phyloP scores from a whole-genome alignment of 1,140 invertebrate genomes.

The Heliconius congener region DNA sequence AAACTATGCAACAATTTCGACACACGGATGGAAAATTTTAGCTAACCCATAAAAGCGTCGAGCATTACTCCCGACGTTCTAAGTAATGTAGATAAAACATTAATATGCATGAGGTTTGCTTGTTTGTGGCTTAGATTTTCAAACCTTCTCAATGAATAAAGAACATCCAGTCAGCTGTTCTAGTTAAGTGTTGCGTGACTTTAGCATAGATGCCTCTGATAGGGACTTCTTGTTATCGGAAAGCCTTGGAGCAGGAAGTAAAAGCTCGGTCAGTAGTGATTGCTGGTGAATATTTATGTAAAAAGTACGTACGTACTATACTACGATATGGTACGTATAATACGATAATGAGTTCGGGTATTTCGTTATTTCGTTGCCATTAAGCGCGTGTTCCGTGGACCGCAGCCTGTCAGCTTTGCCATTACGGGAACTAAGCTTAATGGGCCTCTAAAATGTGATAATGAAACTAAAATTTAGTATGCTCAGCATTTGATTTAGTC shows the following conservation, averaged over 20 bases:
- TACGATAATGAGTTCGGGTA: slow-evolving; percentile 17
- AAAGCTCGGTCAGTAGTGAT: slow-evolving; percentile 36
- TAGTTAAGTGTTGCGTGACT: slow-evolving; percentile 49
- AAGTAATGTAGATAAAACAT: slow-evolving; percentile 71
- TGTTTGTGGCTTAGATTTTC: slow-evolving; percentile 48
- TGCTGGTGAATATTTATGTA: slow-evolving; percentile 38
- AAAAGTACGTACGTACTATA: not conserved
- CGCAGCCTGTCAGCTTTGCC: slow-evolving; percentile 15
- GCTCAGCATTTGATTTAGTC: not conserved
- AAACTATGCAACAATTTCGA: slow-evolving; percentile 57
- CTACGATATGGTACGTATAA: not conserved
- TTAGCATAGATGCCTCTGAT: slow-evolving; percentile 41
- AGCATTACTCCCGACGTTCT: slow-evolving; percentile 53
- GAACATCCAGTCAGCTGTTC: slow-evolving; percentile 38
- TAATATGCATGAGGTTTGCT: slow-evolving; percentile 67
- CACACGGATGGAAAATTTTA: slow-evolving; percentile 55
- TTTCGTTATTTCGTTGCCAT: slow-evolving; percentile 13
- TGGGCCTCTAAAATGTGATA: slow-evolving; percentile 12
- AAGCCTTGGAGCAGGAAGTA: slow-evolving; percentile 31
- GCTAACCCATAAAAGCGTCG: slow-evolving; percentile 59
- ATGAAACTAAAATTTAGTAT: slow-evolving; percentile 8
- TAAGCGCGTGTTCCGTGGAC: not conserved
- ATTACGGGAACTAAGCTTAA: slow-evolving; percentile 13
- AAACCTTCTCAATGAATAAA: slow-evolving; percentile 48
- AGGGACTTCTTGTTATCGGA: slow-evolving; percentile 39